phyloP scores from a whole-genome alignment of 1,140 invertebrate genomes.

The Drepana arcuata region DNA sequence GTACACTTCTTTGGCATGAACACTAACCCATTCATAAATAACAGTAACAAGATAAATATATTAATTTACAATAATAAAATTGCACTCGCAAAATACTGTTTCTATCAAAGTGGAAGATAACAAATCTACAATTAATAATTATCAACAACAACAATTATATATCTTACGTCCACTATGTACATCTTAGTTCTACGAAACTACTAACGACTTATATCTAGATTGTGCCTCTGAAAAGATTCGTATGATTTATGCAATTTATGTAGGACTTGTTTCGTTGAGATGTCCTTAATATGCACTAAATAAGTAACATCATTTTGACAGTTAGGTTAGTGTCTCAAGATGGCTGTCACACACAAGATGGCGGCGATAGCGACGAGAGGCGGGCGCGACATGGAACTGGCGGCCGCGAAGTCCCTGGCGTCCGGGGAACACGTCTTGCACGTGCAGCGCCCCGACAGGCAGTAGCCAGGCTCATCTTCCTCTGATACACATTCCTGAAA shows the following conservation, averaged over 20 bases:
- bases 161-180: constrained; percentile 51
- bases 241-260: no score
- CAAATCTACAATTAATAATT: constrained; percentile 24
- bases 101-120: constrained; percentile 25
- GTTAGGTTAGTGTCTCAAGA: constrained; percentile 33
- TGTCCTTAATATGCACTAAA: no score
- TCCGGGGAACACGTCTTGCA: constrained; percentile 60
- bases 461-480: constrained; percentile 60
- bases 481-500: constrained; percentile 63
- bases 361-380: constrained; percentile 30
- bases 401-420: constrained; percentile 50
- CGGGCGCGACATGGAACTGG: constrained; percentile 26
- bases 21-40: constrained; percentile 39
- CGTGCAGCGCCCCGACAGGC: constrained; percentile 52
- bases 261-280: no score
- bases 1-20: constrained; percentile 60
- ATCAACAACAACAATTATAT: constrained; percentile 41
- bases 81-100: constrained; percentile 63
- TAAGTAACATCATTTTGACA: no score
- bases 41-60: constrained; percentile 6
- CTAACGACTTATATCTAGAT: constrained; percentile 37
- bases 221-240: no score
- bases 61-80: constrained; percentile 40
- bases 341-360: constrained; percentile 40
- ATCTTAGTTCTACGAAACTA: constrained; percentile 46